Conservation (phyloP, 2,113 vertebrate genomes). For the Nycticryphes semicollaris region DNA sequence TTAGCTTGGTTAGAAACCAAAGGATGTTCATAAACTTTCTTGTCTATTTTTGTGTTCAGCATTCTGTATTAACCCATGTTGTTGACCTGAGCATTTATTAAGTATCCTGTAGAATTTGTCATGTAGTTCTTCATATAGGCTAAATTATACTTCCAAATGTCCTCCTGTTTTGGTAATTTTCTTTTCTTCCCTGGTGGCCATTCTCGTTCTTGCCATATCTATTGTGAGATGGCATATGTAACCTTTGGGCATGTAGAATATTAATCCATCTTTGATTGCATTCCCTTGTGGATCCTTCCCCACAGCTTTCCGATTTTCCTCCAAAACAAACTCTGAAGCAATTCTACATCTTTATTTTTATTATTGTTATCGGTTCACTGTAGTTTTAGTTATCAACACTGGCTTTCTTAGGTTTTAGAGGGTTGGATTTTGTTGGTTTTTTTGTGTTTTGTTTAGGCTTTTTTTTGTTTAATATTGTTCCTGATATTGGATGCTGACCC, state of each 20-base stretch:
- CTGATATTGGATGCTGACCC: neutral
- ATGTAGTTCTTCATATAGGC: neutral
- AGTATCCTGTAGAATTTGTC: neutral
- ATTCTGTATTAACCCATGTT: neutral
- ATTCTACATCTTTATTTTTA: neutral
- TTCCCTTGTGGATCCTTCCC: neutral
- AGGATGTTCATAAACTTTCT: neutral
- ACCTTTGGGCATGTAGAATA: slow-evolving; percentile 13
- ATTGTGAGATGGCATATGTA: neutral
- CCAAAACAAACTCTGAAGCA: neutral
- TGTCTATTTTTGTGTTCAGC: neutral
- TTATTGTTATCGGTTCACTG: neutral
- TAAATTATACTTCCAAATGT: neutral
- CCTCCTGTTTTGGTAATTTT: slow-evolving; percentile 9
- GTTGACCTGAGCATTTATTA: neutral
- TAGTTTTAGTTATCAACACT: neutral
- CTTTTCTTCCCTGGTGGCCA: neutral
- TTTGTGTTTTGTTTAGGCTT: no score
- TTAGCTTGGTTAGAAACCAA: neutral
- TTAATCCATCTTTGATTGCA: neutral
- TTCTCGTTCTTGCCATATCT: neutral
- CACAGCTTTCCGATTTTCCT: slow-evolving; percentile 2
- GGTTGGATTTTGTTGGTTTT: no score
- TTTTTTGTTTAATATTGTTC: neutral
- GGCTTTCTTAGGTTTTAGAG: neutral